Evolutionary conservation across 2,113 vertebrate genomes (phyloP).

Genomic region (Harpagus bidentatus): DNA sequence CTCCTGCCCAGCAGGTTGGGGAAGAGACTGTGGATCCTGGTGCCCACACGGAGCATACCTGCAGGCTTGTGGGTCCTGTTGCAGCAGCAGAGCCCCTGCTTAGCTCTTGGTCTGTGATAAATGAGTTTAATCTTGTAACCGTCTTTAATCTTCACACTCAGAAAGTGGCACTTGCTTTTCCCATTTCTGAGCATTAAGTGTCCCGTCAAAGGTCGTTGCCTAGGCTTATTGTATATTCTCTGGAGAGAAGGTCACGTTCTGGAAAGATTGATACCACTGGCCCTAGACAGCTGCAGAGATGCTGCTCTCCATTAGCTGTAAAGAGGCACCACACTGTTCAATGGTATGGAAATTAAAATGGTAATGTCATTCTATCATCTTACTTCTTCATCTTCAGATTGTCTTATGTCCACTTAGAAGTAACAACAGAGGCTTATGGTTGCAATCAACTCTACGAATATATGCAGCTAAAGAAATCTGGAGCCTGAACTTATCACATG

Average conservation of each 20-base stretch:
- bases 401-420: neutral
- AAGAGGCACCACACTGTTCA: neutral
- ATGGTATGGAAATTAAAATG: neutral
- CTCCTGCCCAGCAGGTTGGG: no score
- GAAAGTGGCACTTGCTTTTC: neutral
- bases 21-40: fast-evolving
- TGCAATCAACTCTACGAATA: neutral
- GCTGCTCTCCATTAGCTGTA: neutral
- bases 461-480: neutral
- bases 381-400: neutral
- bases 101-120: neutral
- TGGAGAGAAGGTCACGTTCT: neutral
- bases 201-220: neutral
- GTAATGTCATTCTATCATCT: neutral
- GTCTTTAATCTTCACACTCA: neutral
- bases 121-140: neutral
- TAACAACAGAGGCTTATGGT: neutral
- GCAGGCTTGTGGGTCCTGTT: neutral
- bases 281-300: neutral
- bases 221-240: neutral
- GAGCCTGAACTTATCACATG: neutral
- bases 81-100: neutral
- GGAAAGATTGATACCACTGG: neutral
- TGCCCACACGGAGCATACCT: neutral
- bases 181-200: neutral